phyloP scores from a whole-genome alignment of 1,140 invertebrate genomes.

The Drosophila aff. region DNA sequence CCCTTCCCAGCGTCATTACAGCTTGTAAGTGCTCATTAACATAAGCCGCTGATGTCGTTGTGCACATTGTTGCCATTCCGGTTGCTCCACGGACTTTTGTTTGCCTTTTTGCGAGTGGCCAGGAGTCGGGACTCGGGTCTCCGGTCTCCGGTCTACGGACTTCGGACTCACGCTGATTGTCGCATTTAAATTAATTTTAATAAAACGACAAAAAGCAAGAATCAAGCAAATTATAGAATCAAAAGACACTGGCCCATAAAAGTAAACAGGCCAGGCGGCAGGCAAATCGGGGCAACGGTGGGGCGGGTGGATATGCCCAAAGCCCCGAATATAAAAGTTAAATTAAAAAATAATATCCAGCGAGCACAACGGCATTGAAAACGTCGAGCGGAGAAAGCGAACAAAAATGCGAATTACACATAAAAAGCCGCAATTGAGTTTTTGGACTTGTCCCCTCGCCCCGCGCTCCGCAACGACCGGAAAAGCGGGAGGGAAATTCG shows the following conservation, averaged over 20 bases:
- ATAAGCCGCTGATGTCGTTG: conserved; percentile 70
- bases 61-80: conserved; percentile 50
- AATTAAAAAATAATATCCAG: conserved; percentile 81
- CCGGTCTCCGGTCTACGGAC: not conserved
- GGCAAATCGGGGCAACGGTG: conserved; percentile 5
- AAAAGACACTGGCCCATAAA: conserved; percentile 68
- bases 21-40: conserved; percentile 80
- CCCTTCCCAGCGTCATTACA: conserved; percentile 55
- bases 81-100: conserved; percentile 24
- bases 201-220: conserved; percentile 61
- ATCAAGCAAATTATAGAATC: conserved; percentile 68
- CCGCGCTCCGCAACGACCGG: not conserved
- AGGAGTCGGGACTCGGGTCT: conserved; percentile 2
- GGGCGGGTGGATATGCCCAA: conserved; percentile 43
- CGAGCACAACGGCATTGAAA: conserved; percentile 47
- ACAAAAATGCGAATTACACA: conserved; percentile 76
- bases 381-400: conserved; percentile 23
- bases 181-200: conserved; percentile 80
- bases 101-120: conserved; percentile 14
- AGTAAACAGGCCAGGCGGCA: conserved; percentile 51
- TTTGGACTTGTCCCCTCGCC: conserved; percentile 48
- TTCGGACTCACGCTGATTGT: conserved; percentile 38
- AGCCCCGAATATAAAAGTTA: conserved; percentile 76
- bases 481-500: not conserved
- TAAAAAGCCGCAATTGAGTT: conserved; percentile 83